A percentile compares a stretch with the other conserved stretches of the same genome.
Conservation (phyloP, 1,140 invertebrate species). For the Laupala kohalensis region DNA sequence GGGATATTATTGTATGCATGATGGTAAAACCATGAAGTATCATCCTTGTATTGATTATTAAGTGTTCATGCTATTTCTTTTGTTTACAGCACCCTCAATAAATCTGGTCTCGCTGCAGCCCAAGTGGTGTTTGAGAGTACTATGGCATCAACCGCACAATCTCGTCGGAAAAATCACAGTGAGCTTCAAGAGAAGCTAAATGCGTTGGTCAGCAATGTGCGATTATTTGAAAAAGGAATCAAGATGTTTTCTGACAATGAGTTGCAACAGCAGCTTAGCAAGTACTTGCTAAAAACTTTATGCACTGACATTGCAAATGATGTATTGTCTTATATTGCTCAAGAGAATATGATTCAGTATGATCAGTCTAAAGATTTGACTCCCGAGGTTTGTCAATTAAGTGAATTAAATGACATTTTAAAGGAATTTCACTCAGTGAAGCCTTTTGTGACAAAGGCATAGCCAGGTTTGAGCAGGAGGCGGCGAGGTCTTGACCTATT, state of each 20-base stretch:
- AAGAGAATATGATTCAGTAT: constrained; percentile 41
- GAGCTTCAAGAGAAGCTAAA: constrained; percentile 73
- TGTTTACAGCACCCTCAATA: constrained; percentile 32
- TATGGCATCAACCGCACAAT: constrained; percentile 47
- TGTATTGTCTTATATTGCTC: constrained; percentile 38
- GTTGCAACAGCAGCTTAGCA: constrained; percentile 53
- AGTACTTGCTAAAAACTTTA: constrained; percentile 72
- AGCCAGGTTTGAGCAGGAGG: no score
- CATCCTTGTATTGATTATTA: no score
- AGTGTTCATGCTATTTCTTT: no score
- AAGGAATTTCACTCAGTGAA: neutral
- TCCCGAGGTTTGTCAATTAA: constrained; percentile 27
- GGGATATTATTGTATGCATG: no score
- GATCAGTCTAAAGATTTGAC: constrained; percentile 30
- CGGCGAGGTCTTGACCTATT: no score
- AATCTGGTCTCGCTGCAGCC: constrained; percentile 42
- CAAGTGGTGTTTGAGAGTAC: constrained; percentile 54
- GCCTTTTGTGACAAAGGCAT: no score
- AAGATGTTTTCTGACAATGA: constrained; percentile 44
- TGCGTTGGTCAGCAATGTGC: constrained; percentile 56
- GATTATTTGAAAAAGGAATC: constrained; percentile 74
- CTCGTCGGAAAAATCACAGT: constrained; percentile 58
- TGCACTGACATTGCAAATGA: constrained; percentile 72
- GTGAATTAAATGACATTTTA: neutral
- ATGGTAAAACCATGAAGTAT: no score